Percentiles rank a stretch among this genome's conserved stretches.
phyloP scores from a whole-genome alignment of 2,797 vertebrate genomes.

The Botia almorhae region DNA sequence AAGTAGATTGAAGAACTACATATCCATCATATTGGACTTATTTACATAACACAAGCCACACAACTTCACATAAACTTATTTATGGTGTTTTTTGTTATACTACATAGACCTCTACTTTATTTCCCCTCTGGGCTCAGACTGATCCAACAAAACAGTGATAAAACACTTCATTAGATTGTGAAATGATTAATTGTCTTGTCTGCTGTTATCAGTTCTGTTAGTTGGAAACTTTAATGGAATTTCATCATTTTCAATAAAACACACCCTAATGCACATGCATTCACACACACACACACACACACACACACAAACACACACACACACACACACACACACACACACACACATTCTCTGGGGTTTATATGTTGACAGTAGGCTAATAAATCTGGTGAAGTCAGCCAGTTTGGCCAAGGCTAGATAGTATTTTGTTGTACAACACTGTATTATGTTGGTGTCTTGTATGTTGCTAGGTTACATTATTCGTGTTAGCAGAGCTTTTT shows the following conservation, averaged over 20 bases:
- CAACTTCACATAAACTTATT: background rate
- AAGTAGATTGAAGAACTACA: conserved; percentile 11
- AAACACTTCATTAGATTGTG: conserved; percentile 13
- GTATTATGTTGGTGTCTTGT: too few relatives aligned
- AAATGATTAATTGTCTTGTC: conserved; percentile 5
- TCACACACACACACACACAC: background rate
- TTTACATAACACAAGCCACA: conserved; percentile 17
- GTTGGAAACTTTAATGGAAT: conserved; percentile 8
- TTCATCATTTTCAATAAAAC: conserved; percentile 11
- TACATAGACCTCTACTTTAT: background rate
- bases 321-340: background rate
- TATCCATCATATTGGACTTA: conserved; percentile 29
- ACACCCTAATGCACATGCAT: background rate
- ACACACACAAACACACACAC: background rate
- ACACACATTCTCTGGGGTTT: conserved; percentile 3
- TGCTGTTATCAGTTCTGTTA: conserved; percentile 18
- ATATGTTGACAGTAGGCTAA: conserved; percentile 46
- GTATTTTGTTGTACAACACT: too few relatives aligned
- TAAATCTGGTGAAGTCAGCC: conserved; percentile 14
- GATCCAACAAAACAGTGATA: conserved; percentile 1
- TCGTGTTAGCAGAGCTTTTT: background rate
- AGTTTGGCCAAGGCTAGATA: too few relatives aligned
- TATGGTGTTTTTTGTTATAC: background rate
- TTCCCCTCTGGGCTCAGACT: background rate
- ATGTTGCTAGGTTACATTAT: background rate